A percentile compares a stretch with the other conserved stretches of the same genome.
Conservation (phyloP, 2,113 vertebrate genomes). For the Asarcornis scutulata region DNA sequence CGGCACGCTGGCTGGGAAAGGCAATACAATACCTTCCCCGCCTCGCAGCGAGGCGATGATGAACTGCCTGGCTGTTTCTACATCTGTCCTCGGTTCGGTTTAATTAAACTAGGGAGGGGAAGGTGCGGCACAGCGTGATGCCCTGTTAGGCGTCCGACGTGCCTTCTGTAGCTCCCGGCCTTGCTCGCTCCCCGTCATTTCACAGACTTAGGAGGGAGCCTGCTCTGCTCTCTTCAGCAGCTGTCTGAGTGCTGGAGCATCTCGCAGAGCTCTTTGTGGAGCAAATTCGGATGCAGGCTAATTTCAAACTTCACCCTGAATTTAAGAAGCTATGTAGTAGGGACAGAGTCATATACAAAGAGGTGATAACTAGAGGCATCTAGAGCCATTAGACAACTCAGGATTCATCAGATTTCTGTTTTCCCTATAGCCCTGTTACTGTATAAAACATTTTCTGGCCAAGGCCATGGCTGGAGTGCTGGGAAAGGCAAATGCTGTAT, state of each 20-base stretch:
- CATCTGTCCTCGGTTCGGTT: background rate
- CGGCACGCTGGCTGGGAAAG: background rate
- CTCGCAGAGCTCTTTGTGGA: background rate
- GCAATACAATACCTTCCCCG: background rate
- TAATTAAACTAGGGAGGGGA: background rate
- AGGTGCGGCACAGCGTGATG: background rate
- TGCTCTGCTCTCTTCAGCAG: background rate
- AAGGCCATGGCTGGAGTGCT: background rate
- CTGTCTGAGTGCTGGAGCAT: background rate
- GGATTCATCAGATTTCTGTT: background rate
- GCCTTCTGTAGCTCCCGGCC: background rate
- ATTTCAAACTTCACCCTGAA: background rate
- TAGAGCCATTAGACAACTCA: background rate
- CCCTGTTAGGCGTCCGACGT: background rate
- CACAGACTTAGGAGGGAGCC: background rate
- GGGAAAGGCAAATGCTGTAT: background rate
- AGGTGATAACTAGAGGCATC: background rate
- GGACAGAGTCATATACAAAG: background rate
- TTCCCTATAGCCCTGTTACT: background rate
- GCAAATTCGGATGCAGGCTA: background rate
- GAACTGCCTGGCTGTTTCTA: background rate
- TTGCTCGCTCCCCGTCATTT: background rate
- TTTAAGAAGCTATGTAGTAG: background rate
- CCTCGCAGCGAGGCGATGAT: background rate
- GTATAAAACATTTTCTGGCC: background rate